phyloP scores from a whole-genome alignment of 2,797 vertebrate genomes.

The Cetoscarus ocellatus region DNA sequence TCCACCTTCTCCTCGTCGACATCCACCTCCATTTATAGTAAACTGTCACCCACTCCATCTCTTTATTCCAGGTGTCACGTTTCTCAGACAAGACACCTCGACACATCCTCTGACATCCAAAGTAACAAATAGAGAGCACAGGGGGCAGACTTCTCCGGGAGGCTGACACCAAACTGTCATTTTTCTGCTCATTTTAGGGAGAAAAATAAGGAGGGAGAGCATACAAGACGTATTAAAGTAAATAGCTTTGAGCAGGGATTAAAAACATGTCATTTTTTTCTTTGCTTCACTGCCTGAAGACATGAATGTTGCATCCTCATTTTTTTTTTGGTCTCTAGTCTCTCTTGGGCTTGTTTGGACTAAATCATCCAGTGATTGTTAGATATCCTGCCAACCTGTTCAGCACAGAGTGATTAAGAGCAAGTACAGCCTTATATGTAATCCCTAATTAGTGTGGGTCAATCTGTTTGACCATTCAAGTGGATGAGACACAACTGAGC shows the following conservation, averaged over 20 bases:
- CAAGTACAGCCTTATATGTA: constrained; percentile 18
- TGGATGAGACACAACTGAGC: constrained; percentile 21
- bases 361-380: not conserved
- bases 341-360: not conserved
- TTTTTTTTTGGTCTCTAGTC: not conserved
- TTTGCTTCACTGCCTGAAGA: not conserved
- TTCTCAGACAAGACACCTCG: constrained; percentile 14
- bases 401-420: not conserved
- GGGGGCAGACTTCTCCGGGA: constrained; percentile 17
- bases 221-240: constrained; percentile 10
- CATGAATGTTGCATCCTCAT: constrained; percentile 10
- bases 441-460: constrained; percentile 45
- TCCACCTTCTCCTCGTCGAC: constrained; percentile 20
- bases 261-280: constrained; percentile 26
- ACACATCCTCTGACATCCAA: constrained; percentile 8
- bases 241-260: constrained; percentile 4
- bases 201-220: constrained; percentile 7
- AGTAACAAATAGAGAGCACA: not conserved
- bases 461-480: constrained; percentile 25
- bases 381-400: not conserved
- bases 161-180: constrained; percentile 27
- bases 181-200: constrained; percentile 8
- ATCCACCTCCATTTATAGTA: constrained; percentile 25
- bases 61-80: constrained; percentile 1
- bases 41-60: constrained; percentile 21